Evolutionary conservation across 2,888 invertebrate species (phyloP), one percentile per base, ranked within the genome.

Genomic region (Ectemnius continuus): DNA sequence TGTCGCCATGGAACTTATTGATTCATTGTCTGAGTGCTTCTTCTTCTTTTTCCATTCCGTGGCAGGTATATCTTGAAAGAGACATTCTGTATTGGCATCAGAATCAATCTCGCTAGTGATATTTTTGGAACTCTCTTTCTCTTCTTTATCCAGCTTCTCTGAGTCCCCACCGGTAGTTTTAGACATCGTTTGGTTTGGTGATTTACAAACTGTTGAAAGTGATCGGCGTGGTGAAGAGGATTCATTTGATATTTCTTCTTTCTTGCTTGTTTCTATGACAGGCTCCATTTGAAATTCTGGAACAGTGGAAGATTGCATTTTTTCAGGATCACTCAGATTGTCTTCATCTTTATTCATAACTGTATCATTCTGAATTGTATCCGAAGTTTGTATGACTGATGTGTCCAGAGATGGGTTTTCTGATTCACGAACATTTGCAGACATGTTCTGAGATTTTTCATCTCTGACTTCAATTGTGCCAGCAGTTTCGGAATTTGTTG

Each of bases 31-130:
- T 5, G n/a, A 45, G 4, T 78, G 58, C 2, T 6, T 20, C n/a
- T 63, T 59, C 2, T 68, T 59, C n/a, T 70, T 66, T 4, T 74
- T 67, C 84, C 86, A 88, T 60, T 89, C 85, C 0, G 85, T 83
- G 13, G 83, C 86, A 2, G 85, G 67, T 62, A 88, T 84, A 58
- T 89, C 86, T 77, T 86, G 81, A 67, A 89, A 88, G 16, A 86
- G 66, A 52, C 62, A 59, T 36, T 60, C 78, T 2, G 72, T 56
- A 67, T 74, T 73, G 16, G 28, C 48, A 6, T 85, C 80, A 2
- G 67, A 73, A 26, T 82, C 81, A 18, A 76, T 78, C 8, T 80
- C 82, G 4, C 59, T 47, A 5, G 47, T 26, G 52, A 52, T 20
- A 65, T 73, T 69, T 61, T 70, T 61, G 26, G 70, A 23, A 13